These are phyloP conservation scores for Listronotus bonariensis DNA, from an alignment of 1,140 invertebrate genomes.

Conservation along the genomic window DNA sequence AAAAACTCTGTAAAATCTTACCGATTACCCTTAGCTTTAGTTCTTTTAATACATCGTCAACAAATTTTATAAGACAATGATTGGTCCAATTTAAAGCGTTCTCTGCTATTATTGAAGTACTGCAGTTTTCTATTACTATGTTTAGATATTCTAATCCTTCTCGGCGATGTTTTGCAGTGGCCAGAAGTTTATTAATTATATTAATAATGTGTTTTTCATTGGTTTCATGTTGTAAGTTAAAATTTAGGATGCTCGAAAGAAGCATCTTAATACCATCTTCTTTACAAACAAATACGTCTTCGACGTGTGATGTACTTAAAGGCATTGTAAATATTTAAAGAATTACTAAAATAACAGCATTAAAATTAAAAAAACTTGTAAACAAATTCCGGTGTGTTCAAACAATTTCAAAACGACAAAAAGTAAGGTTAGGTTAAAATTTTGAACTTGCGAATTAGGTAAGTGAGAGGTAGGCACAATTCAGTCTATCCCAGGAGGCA, in stretches of 20 bases:
- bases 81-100: slow-evolving; percentile 31
- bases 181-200: slow-evolving; percentile 24
- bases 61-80: slow-evolving; percentile 35
- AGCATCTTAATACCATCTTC: slow-evolving; percentile 21
- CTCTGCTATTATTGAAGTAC: slow-evolving; percentile 10
- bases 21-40: slow-evolving; percentile 26
- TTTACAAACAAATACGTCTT: slow-evolving; percentile 16
- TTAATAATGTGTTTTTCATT: slow-evolving; percentile 31
- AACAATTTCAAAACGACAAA: background rate
- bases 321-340: slow-evolving; percentile 12
- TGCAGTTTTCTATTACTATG: slow-evolving; percentile 25
- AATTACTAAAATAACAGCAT: too few relatives aligned
- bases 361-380: background rate
- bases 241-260: slow-evolving; percentile 31
- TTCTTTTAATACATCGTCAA: slow-evolving; percentile 34
- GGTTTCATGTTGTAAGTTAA: slow-evolving; percentile 21
- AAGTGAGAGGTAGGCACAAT: too few relatives aligned
- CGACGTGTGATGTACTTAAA: slow-evolving; percentile 18
- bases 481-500: too few relatives aligned
- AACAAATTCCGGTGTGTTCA: background rate
- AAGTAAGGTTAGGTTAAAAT: background rate
- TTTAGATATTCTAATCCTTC: slow-evolving; percentile 33
- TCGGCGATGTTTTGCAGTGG: slow-evolving; percentile 17
- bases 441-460: too few relatives aligned
- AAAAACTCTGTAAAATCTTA: slow-evolving; percentile 9